A percentile compares a stretch with the other conserved stretches of the same genome.
Conservation (phyloP, 1,140 invertebrate genomes). For the Nephila pilipes region DNA sequence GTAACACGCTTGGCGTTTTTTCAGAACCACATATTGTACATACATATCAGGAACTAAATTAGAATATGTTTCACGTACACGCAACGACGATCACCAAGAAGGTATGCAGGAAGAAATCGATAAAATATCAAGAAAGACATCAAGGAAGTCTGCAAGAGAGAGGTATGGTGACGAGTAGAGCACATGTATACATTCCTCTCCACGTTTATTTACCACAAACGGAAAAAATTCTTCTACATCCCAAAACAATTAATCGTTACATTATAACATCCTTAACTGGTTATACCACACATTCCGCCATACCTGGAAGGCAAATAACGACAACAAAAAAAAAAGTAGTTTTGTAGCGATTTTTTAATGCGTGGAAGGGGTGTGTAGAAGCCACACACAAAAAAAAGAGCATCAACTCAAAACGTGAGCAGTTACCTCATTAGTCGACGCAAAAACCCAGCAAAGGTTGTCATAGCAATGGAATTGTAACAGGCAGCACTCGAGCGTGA, state of each 20-base stretch:
- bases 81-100: background rate
- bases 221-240: background rate
- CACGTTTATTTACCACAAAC: background rate
- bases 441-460: background rate
- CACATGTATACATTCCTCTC: background rate
- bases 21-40: background rate
- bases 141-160: slow-evolving; percentile 23
- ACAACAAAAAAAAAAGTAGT: background rate
- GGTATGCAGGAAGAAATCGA: slow-evolving; percentile 14
- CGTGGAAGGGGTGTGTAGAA: too few relatives aligned
- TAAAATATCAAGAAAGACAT: background rate
- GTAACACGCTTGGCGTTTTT: background rate
- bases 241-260: too few relatives aligned
- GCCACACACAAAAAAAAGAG: background rate
- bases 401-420: slow-evolving; percentile 26
- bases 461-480: slow-evolving; percentile 63
- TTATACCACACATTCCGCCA: background rate
- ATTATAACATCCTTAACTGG: too few relatives aligned
- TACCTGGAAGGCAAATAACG: background rate
- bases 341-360: background rate
- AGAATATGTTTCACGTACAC: background rate
- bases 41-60: background rate
- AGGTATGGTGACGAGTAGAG: background rate
- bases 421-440: slow-evolving; percentile 32
- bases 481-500: slow-evolving; percentile 51